Evolutionary conservation across 2,797 vertebrate species (phyloP).

Genomic region (Falco biarmicus): DNA sequence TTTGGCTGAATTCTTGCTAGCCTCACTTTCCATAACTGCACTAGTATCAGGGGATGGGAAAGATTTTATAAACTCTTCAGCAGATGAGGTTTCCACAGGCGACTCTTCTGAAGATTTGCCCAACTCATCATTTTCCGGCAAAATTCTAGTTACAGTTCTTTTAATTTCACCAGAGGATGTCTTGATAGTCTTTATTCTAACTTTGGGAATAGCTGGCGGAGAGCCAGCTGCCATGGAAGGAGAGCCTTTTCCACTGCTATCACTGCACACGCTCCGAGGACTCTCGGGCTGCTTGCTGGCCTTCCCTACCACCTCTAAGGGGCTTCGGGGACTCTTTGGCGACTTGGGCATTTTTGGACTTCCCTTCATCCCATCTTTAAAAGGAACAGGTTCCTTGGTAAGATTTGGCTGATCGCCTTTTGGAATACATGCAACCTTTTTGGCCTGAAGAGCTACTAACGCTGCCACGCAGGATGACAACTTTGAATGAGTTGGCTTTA

Average conservation of each 20-base stretch:
- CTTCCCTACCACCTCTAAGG: slow-evolving; percentile 88
- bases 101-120: slow-evolving; percentile 88
- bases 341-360: slow-evolving; percentile 91
- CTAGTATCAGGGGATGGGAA: slow-evolving; percentile 58
- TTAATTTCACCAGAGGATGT: slow-evolving; percentile 95
- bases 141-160: slow-evolving; percentile 91
- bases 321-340: slow-evolving; percentile 92
- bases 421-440: slow-evolving; percentile 80
- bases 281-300: slow-evolving; percentile 89
- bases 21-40: slow-evolving; percentile 70
- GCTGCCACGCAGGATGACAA: slow-evolving; percentile 93
- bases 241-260: slow-evolving; percentile 90
- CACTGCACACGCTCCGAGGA: slow-evolving; percentile 91
- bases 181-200: slow-evolving; percentile 98
- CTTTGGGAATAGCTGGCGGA: slow-evolving; percentile 93
- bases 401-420: slow-evolving; percentile 79
- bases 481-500: slow-evolving; percentile 87
- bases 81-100: slow-evolving; percentile 75
- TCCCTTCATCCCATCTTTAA: slow-evolving; percentile 79
- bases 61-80: slow-evolving; percentile 81
- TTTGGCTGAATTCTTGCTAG: slow-evolving; percentile 52
- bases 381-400: slow-evolving; percentile 78
- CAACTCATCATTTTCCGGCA: slow-evolving; percentile 91
- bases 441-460: slow-evolving; percentile 89
- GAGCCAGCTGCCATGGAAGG: slow-evolving; percentile 88